Conservation (phyloP, 1,140 invertebrate species). For the Chionoecetes opilio region DNA sequence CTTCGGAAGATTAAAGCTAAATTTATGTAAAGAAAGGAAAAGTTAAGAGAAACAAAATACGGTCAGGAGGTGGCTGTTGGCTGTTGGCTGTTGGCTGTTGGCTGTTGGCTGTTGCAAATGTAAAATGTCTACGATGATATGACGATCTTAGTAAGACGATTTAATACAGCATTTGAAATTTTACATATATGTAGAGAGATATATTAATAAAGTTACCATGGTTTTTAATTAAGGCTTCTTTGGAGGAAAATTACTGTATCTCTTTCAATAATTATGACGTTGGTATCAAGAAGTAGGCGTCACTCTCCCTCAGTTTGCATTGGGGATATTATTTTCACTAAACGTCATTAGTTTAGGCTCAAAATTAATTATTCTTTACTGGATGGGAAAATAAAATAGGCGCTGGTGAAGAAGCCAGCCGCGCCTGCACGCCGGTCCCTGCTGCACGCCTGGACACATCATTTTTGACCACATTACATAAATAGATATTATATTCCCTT, state of each 20-base stretch:
- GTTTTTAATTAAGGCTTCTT: not conserved
- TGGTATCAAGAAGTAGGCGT: not conserved
- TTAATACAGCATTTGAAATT: not conserved
- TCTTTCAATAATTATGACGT: not conserved
- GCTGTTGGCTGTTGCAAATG: not conserved
- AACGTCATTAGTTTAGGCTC: not conserved
- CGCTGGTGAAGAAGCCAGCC: not conserved
- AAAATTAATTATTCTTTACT: not conserved
- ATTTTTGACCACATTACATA: not conserved
- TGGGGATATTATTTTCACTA: not conserved
- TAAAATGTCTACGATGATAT: too few species aligned
- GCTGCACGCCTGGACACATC: not conserved
- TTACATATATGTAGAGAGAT: not conserved
- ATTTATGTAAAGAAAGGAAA: not conserved
- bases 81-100: not conserved
- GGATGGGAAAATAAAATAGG: not conserved
- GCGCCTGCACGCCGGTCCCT: not conserved
- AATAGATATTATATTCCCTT: not conserved
- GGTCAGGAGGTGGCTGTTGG: not conserved
- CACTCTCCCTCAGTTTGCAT: slow-evolving; percentile 16
- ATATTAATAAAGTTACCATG: not conserved
- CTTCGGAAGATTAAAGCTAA: not conserved
- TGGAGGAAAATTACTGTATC: not conserved
- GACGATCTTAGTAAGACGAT: not conserved
- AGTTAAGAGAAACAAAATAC: not conserved